Percentiles rank a stretch among this genome's conserved stretches.
Evolutionary conservation across 1,140 invertebrate genomes (phyloP).

Genomic region (Drosophila nebulosa): DNA sequence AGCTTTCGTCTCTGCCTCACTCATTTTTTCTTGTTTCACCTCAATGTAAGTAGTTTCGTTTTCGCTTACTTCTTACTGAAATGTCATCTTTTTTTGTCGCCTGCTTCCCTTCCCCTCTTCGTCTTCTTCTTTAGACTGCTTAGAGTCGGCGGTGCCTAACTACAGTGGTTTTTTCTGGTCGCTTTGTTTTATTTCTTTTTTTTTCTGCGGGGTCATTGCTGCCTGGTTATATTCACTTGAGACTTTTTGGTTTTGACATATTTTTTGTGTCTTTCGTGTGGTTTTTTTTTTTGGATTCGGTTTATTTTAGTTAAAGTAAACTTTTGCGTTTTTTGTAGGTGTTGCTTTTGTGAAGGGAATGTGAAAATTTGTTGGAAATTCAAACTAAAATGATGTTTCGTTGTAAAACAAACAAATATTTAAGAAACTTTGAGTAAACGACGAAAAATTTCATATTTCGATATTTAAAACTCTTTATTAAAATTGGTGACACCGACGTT

Average conservation of each 20-base stretch:
- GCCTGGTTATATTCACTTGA: constrained; percentile 49
- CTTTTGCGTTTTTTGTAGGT: background rate
- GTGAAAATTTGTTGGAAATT: background rate
- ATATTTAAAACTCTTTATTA: background rate
- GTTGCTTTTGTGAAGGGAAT: background rate
- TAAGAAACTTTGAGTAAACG: background rate
- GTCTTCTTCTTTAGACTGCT: constrained; percentile 22
- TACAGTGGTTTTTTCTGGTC: constrained; percentile 19
- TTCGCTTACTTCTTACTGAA: constrained; percentile 57
- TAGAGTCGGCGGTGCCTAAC: background rate
- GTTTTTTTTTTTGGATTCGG: background rate
- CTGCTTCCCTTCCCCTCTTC: constrained; percentile 5
- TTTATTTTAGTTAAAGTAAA: background rate
- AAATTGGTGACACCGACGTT: background rate
- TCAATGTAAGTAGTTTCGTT: constrained; percentile 18
- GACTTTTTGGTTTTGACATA: constrained; percentile 21
- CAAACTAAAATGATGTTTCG: background rate
- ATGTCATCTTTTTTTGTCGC: constrained; percentile 66
- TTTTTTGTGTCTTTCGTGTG: constrained; percentile 17
- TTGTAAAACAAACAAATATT: background rate
- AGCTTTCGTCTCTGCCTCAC: constrained; percentile 64
- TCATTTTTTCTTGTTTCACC: constrained; percentile 8
- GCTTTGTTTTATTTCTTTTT: constrained; percentile 31
- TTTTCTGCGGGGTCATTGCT: constrained; percentile 60
- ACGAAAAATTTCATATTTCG: background rate